A percentile compares a stretch with the other conserved stretches of the same genome.
These are phyloP conservation scores for Ondatra zibethicus DNA, from an alignment of 2,113 vertebrate genomes.

Conservation along the genomic window DNA sequence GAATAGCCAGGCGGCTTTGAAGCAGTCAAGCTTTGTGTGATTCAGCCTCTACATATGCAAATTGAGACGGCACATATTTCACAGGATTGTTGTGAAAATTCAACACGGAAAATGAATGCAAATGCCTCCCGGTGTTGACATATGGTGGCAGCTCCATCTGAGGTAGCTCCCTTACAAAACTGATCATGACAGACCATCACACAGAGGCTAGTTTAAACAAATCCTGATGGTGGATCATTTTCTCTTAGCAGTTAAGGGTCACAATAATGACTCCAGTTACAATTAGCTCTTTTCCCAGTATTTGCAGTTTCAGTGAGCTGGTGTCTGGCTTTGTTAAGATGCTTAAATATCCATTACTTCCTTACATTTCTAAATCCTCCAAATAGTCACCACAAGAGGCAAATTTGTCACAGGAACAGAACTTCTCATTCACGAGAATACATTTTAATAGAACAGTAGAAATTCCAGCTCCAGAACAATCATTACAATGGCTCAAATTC, in stretches of 20 bases:
- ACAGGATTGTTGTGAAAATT: slow-evolving; percentile 23
- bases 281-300: slow-evolving; percentile 14
- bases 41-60: slow-evolving; percentile 16
- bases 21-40: neutral
- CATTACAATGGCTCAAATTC: neutral
- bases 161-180: neutral
- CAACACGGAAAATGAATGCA: slow-evolving; percentile 34
- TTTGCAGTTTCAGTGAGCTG: neutral
- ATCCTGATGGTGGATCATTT: neutral
- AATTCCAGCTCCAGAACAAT: neutral
- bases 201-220: neutral
- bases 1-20: neutral
- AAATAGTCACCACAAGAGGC: neutral
- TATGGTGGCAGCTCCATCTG: neutral
- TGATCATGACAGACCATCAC: neutral
- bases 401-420: slow-evolving; percentile 35
- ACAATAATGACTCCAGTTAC: neutral
- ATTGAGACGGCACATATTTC: neutral
- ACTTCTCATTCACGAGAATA: neutral
- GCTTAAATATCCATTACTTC: neutral
- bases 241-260: slow-evolving; percentile 20
- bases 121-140: neutral
- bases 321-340: slow-evolving; percentile 18
- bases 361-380: neutral
- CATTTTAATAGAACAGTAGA: neutral